Evolutionary conservation across 2,888 invertebrate species (phyloP).

Genomic region (Ptilodon capucinus): DNA sequence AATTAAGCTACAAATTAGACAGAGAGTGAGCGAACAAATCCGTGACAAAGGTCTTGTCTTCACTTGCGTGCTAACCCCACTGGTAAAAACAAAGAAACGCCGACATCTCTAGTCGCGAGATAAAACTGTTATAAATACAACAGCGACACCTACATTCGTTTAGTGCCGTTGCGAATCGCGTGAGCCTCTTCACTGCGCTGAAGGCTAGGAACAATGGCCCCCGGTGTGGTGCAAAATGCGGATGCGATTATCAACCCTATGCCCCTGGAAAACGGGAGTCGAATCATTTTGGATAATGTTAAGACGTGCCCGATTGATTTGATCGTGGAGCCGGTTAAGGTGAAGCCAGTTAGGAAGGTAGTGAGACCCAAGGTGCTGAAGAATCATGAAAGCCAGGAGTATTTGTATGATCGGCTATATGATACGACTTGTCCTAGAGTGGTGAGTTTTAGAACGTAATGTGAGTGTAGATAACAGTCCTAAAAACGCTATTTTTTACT

Average conservation of each 20-base stretch:
- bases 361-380: conserved; percentile 68
- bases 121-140: conserved; percentile 71
- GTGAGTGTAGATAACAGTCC: not conserved
- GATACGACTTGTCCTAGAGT: conserved; percentile 61
- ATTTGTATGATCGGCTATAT: conserved; percentile 69
- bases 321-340: conserved; percentile 22
- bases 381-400: conserved; percentile 61
- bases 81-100: conserved; percentile 43
- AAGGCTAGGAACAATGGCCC: conserved; percentile 58
- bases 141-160: conserved; percentile 44
- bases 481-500: no score
- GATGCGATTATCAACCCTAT: conserved; percentile 48
- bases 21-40: not conserved
- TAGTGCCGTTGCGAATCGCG: conserved; percentile 60
- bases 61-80: no score
- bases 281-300: conserved; percentile 26
- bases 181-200: conserved; percentile 34
- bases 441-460: conserved; percentile 48
- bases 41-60: no score
- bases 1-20: no score
- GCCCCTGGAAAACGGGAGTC: conserved; percentile 32
- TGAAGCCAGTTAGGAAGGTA: conserved; percentile 52
- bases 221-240: conserved; percentile 61
- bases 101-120: conserved; percentile 37
- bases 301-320: conserved; percentile 56